These are phyloP conservation scores for Austrolebias charrua DNA, from an alignment of 2,797 vertebrate species.

Conservation along the genomic window DNA sequence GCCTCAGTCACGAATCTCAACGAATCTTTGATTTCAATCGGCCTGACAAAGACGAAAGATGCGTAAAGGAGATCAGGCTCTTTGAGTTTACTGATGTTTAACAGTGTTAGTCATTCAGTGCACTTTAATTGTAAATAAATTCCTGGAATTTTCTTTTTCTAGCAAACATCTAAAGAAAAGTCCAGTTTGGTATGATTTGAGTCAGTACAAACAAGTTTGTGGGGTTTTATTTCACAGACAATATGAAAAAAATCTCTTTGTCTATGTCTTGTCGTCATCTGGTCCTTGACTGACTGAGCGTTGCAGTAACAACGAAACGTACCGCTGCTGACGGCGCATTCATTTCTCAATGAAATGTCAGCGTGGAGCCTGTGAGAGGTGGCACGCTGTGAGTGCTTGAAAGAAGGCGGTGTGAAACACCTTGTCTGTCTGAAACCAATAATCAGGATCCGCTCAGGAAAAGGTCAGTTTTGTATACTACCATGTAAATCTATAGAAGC, in stretches of 20 bases:
- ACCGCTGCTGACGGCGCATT: constrained; percentile 66
- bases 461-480: constrained; percentile 68
- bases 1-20: constrained; percentile 17
- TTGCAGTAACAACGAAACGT: constrained; percentile 65
- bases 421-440: constrained; percentile 61
- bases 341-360: constrained; percentile 72
- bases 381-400: constrained; percentile 10
- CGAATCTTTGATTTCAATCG: constrained; percentile 43
- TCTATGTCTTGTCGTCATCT: constrained; percentile 30
- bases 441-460: constrained; percentile 62
- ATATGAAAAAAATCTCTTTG: constrained; percentile 38
- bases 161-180: constrained; percentile 53
- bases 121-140: constrained; percentile 58
- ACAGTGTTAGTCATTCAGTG: constrained; percentile 54
- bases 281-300: constrained; percentile 40
- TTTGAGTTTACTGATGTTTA: constrained; percentile 50
- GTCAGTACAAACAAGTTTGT: constrained; percentile 51
- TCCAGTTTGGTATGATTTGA: constrained; percentile 31
- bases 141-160: constrained; percentile 37
- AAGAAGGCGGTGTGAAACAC: constrained; percentile 39
- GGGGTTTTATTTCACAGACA: constrained; percentile 65
- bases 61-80: constrained; percentile 40
- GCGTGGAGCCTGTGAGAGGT: constrained; percentile 56
- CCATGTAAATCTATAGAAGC: constrained; percentile 51
- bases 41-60: constrained; percentile 45